phyloP scores from a whole-genome alignment of 1,140 invertebrate genomes.

The Pachyrhynchus sulphureomaculatus region DNA sequence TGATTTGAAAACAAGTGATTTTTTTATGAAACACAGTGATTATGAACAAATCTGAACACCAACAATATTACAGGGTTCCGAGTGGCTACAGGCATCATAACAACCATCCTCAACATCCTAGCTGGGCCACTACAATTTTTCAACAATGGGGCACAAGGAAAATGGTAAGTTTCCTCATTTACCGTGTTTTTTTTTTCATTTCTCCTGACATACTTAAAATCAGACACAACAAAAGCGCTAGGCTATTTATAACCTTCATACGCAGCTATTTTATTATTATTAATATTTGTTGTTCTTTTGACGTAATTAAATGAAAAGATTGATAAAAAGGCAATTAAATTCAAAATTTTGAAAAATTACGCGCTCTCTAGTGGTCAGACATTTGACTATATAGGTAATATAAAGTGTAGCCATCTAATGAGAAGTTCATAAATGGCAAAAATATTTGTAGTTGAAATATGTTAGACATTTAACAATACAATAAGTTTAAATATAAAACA shows the following conservation, averaged over 20 bases:
- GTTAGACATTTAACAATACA: not conserved
- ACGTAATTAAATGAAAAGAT: no score
- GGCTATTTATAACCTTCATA: no score
- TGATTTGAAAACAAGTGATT: constrained; percentile 12
- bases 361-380: constrained; percentile 8
- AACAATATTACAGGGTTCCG: constrained; percentile 23
- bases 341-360: constrained; percentile 5
- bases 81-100: constrained; percentile 8
- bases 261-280: no score
- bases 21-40: constrained; percentile 24
- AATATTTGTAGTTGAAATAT: not conserved
- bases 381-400: not conserved
- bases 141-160: constrained; percentile 1
- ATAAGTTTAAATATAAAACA: not conserved
- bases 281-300: no score
- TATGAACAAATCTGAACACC: constrained; percentile 22
- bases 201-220: not conserved
- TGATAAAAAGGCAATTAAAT: not conserved
- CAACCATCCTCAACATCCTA: not conserved
- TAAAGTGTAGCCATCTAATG: constrained; percentile 12
- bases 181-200: not conserved
- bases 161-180: constrained; percentile 11
- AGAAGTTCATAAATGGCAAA: not conserved
- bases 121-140: constrained; percentile 1
- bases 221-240: no score